Evolutionary conservation across 2,113 vertebrate species (phyloP).

Genomic region (Struthio camelus): DNA sequence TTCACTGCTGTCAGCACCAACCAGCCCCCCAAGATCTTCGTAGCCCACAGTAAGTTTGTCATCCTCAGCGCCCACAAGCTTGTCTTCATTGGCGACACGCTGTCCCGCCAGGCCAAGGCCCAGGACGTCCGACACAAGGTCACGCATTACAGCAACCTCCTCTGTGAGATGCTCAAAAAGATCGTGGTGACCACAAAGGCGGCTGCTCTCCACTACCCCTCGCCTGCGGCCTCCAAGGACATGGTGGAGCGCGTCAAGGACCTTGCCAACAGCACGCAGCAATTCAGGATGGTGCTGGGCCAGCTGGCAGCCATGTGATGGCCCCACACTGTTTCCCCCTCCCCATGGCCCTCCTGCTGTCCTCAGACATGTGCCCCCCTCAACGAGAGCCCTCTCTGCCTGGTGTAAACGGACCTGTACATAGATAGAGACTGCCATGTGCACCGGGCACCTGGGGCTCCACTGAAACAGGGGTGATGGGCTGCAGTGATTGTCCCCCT

Average conservation of each 20-base stretch:
- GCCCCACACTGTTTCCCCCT: not conserved
- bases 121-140: slow-evolving; percentile 88
- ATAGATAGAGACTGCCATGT: slow-evolving; percentile 74
- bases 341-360: not conserved
- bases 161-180: slow-evolving; percentile 95
- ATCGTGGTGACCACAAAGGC: slow-evolving; percentile 94
- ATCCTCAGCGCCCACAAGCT: slow-evolving; percentile 98
- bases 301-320: slow-evolving; percentile 88
- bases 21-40: slow-evolving; percentile 96
- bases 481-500: not conserved
- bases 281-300: slow-evolving; percentile 90
- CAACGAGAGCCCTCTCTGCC: not conserved
- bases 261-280: slow-evolving; percentile 90
- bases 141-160: slow-evolving; percentile 93
- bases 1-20: slow-evolving; percentile 89
- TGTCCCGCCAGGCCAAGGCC: slow-evolving; percentile 93
- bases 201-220: slow-evolving; percentile 92
- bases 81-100: slow-evolving; percentile 95
- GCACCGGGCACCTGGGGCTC: not conserved
- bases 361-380: not conserved
- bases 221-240: slow-evolving; percentile 84
- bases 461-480: not conserved
- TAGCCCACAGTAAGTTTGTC: slow-evolving; percentile 98
- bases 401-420: slow-evolving; percentile 80
- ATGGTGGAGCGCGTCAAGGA: slow-evolving; percentile 93